phyloP scores from a whole-genome alignment of 2,113 vertebrate species.

The Cavia porcellus region DNA sequence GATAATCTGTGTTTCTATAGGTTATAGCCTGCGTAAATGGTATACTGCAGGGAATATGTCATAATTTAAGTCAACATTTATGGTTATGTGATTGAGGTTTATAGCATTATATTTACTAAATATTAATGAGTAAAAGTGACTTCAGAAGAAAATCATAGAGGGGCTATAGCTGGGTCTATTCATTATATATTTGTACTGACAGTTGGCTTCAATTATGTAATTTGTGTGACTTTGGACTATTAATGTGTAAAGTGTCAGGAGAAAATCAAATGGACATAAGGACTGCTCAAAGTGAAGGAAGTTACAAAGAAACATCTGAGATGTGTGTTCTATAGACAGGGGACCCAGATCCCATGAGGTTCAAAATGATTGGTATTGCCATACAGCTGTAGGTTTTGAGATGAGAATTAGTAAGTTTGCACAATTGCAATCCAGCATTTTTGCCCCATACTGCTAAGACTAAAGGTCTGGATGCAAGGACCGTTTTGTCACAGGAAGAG shows the following conservation, averaged over 20 bases:
- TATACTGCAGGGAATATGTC: background rate
- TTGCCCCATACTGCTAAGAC: too few species aligned
- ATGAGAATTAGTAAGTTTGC: background rate
- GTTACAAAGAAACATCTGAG: background rate
- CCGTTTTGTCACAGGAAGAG: background rate
- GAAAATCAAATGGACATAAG: too few species aligned
- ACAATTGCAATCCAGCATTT: background rate
- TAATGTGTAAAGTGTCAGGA: background rate
- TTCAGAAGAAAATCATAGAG: background rate
- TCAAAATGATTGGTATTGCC: too few species aligned
- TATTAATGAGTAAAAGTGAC: background rate
- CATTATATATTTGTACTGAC: background rate
- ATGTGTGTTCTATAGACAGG: background rate
- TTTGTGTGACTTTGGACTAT: background rate
- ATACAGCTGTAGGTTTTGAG: background rate
- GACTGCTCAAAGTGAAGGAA: background rate
- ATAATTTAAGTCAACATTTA: background rate
- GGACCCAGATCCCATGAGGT: too few species aligned
- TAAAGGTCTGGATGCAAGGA: background rate
- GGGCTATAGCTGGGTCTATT: background rate
- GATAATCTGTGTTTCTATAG: too few species aligned
- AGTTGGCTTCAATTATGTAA: background rate
- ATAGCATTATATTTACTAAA: background rate
- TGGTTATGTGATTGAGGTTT: background rate
- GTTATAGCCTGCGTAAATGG: background rate